A percentile compares a stretch with the other conserved stretches of the same genome.
These are phyloP conservation scores for Neelides folsomi DNA, from an alignment of 2,888 invertebrate genomes.

Conservation along the genomic window DNA sequence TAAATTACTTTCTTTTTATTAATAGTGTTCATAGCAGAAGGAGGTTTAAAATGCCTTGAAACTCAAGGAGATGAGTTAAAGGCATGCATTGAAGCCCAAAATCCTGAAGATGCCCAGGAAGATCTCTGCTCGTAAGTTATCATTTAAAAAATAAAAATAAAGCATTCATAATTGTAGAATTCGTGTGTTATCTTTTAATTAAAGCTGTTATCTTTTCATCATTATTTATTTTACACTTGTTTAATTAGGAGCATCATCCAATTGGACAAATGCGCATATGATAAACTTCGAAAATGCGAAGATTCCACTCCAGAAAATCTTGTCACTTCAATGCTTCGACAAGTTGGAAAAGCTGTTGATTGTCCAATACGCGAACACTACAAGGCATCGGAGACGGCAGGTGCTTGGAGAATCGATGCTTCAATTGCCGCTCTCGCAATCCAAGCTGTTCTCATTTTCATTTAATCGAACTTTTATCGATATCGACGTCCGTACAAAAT, in stretches of 20 bases:
- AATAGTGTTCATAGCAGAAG: slow-evolving; percentile 19
- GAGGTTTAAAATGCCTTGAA: slow-evolving; percentile 29
- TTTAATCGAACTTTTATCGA: too few relatives aligned
- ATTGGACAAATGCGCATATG: slow-evolving; percentile 18
- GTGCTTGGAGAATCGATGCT: too few relatives aligned
- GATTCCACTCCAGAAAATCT: slow-evolving; percentile 31
- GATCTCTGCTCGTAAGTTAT: slow-evolving; percentile 16
- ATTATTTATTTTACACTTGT: too few relatives aligned
- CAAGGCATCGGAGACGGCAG: too few relatives aligned
- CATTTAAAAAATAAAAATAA: too few relatives aligned
- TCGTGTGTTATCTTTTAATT: background rate
- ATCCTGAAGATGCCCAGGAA: slow-evolving; percentile 11
- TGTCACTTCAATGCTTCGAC: slow-evolving; percentile 26
- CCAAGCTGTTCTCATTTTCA: too few relatives aligned
- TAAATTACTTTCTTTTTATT: background rate
- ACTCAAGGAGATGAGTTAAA: slow-evolving; percentile 24
- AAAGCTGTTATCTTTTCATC: background rate
- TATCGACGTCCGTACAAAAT: too few relatives aligned
- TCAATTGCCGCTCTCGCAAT: too few relatives aligned
- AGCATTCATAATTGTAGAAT: too few relatives aligned
- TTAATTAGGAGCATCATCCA: slow-evolving; percentile 14
- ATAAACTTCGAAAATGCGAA: slow-evolving; percentile 19
- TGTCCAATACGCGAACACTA: slow-evolving; percentile 7
- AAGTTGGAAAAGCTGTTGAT: slow-evolving; percentile 22
- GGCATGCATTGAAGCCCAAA: slow-evolving; percentile 19